Percentiles rank a stretch among this genome's conserved stretches.
Evolutionary conservation across 2,888 invertebrate genomes (phyloP).

Genomic region (Chrysolina oricalcia): DNA sequence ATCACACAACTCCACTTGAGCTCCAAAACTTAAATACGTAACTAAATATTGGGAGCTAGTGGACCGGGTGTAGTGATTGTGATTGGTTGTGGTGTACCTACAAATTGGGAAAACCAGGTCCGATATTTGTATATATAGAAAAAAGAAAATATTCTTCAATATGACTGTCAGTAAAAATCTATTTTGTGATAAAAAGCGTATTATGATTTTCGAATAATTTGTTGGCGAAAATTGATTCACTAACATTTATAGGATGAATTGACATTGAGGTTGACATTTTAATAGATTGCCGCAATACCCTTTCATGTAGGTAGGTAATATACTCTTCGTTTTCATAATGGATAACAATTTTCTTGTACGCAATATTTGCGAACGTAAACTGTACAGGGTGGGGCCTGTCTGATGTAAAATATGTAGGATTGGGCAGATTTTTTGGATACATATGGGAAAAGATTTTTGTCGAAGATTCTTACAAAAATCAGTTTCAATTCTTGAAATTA

Average conservation of each 20-base stretch:
- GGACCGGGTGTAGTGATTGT: neutral
- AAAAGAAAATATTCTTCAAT: neutral
- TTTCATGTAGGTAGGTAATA: constrained; percentile 13
- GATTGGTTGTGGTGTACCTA: neutral
- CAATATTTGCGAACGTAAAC: neutral
- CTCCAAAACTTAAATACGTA: neutral
- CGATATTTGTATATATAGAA: neutral
- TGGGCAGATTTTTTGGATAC: neutral
- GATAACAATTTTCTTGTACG: constrained; percentile 12
- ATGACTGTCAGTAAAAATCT: neutral
- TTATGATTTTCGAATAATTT: neutral
- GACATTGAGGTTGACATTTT: neutral
- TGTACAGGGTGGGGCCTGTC: neutral
- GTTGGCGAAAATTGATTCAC: neutral
- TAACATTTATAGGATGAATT: neutral
- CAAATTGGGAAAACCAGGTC: neutral
- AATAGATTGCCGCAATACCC: neutral
- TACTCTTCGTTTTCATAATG: constrained; percentile 19
- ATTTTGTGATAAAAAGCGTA: constrained; percentile 3
- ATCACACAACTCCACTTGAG: neutral
- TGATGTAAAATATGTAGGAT: neutral
- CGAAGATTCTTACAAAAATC: too few species aligned
- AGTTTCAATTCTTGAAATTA: too few species aligned
- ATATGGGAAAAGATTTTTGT: neutral
- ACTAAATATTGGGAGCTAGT: neutral